Evolutionary conservation across 2,888 invertebrate genomes (phyloP).

Genomic region (Rhagonycha lutea): DNA sequence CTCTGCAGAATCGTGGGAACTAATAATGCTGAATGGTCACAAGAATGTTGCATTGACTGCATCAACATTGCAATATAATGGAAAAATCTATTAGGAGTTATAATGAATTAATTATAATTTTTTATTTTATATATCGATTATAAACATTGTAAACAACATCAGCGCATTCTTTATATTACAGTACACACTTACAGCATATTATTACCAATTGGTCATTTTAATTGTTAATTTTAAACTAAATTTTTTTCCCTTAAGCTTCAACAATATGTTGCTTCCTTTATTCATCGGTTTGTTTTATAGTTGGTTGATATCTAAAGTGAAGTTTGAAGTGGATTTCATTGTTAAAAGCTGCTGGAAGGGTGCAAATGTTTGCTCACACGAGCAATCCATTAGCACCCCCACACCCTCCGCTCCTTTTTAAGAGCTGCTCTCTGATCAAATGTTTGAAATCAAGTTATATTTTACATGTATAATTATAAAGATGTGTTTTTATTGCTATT

Average conservation of each 20-base stretch:
- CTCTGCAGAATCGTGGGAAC: conserved; percentile 33
- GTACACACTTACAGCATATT: too few relatives aligned
- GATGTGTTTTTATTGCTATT: neutral
- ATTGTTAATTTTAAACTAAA: neutral
- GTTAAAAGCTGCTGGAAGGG: conserved; percentile 29
- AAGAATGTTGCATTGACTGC: conserved; percentile 12
- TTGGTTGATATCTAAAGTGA: conserved; percentile 27
- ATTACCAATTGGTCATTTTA: too few relatives aligned
- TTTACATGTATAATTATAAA: neutral
- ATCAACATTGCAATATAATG: neutral
- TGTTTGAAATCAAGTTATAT: neutral
- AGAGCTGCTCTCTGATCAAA: conserved; percentile 2
- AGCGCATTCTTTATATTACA: neutral
- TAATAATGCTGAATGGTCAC: conserved; percentile 18
- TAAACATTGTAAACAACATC: neutral
- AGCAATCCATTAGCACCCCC: conserved; percentile 35
- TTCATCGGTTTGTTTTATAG: conserved; percentile 10
- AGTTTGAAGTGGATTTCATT: conserved; percentile 28
- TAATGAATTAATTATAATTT: neutral
- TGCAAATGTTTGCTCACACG: conserved; percentile 36
- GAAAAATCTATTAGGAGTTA: neutral
- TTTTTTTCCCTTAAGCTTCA: neutral
- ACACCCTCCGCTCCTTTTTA: conserved; percentile 9
- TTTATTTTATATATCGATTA: neutral
- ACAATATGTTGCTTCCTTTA: conserved; percentile 2